phyloP scores from a whole-genome alignment of 2,888 invertebrate species.

The Eupithecia subfuscata region DNA sequence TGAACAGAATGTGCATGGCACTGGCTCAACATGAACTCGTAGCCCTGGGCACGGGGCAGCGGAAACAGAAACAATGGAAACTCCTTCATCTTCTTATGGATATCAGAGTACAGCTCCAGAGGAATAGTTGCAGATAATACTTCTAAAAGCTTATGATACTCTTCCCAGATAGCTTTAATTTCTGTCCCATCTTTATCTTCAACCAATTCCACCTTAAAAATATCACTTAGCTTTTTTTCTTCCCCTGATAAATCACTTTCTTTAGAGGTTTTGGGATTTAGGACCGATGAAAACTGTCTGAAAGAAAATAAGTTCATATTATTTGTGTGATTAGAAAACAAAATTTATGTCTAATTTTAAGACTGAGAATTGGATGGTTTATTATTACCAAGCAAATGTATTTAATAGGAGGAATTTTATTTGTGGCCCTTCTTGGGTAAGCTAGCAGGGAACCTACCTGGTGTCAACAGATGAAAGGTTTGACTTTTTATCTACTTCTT shows the following conservation, averaged over 20 bases:
- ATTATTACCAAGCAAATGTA: background rate
- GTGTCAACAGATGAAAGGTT: slow-evolving; percentile 71
- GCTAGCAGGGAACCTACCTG: slow-evolving; percentile 53
- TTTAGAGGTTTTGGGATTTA: slow-evolving; percentile 85
- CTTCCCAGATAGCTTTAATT: slow-evolving; percentile 90
- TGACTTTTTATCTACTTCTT: slow-evolving; percentile 62
- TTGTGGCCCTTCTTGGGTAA: background rate
- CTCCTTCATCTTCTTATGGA: slow-evolving; percentile 83
- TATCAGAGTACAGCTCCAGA: slow-evolving; percentile 81
- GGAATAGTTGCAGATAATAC: slow-evolving; percentile 90
- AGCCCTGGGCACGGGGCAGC: slow-evolving; percentile 91
- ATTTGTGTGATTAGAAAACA: background rate
- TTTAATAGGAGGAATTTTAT: background rate
- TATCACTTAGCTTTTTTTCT: slow-evolving; percentile 84
- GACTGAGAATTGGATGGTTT: background rate
- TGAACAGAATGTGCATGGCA: slow-evolving; percentile 89
- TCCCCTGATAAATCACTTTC: slow-evolving; percentile 48
- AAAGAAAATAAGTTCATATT: slow-evolving; percentile 23
- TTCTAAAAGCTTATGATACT: slow-evolving; percentile 91
- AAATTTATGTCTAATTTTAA: background rate
- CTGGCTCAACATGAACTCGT: slow-evolving; percentile 93
- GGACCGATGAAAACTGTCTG: slow-evolving; percentile 86
- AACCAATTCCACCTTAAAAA: slow-evolving; percentile 91
- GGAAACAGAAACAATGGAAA: slow-evolving; percentile 91
- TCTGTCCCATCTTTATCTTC: slow-evolving; percentile 88